A percentile compares a stretch with the other conserved stretches of the same genome.
phyloP scores from a whole-genome alignment of 1,140 invertebrate genomes.

The Epicauta chinensis region DNA sequence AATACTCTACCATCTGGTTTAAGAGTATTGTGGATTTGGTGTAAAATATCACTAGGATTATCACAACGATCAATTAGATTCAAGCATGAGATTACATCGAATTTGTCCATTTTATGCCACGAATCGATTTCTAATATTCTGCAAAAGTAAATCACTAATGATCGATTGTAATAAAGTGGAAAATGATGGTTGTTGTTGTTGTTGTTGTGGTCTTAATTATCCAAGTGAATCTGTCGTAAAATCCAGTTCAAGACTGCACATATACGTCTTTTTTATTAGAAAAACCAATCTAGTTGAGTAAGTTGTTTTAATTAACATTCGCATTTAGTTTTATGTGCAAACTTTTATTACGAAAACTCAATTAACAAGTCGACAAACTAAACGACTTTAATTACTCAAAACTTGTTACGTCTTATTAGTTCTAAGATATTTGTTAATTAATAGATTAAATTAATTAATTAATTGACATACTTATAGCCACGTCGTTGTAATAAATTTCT shows the following conservation, averaged over 20 bases:
- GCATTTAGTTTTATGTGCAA: not conserved
- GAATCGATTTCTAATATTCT: slow-evolving; percentile 70
- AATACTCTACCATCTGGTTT: slow-evolving; percentile 63
- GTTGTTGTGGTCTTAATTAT: too few relatives aligned
- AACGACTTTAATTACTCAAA: too few relatives aligned
- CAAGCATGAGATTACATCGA: slow-evolving; percentile 77
- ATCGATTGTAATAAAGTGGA: too few relatives aligned
- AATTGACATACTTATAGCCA: slow-evolving; percentile 64
- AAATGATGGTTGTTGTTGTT: too few relatives aligned
- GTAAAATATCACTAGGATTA: slow-evolving; percentile 66
- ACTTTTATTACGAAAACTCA: too few relatives aligned
- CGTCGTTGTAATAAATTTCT: slow-evolving; percentile 59
- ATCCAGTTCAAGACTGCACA: not conserved
- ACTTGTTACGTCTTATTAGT: too few relatives aligned
- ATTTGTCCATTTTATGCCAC: slow-evolving; percentile 61
- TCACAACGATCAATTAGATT: slow-evolving; percentile 89
- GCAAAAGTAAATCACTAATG: slow-evolving; percentile 35
- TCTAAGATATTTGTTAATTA: not conserved
- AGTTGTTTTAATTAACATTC: not conserved
- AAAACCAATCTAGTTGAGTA: too few relatives aligned
- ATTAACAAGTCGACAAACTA: too few relatives aligned
- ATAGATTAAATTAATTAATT: not conserved
- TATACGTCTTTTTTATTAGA: not conserved
- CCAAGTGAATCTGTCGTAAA: not conserved
- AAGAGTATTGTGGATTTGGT: slow-evolving; percentile 59